phyloP scores from a whole-genome alignment of 2,888 invertebrate species.

The Stegophylla sp. region DNA sequence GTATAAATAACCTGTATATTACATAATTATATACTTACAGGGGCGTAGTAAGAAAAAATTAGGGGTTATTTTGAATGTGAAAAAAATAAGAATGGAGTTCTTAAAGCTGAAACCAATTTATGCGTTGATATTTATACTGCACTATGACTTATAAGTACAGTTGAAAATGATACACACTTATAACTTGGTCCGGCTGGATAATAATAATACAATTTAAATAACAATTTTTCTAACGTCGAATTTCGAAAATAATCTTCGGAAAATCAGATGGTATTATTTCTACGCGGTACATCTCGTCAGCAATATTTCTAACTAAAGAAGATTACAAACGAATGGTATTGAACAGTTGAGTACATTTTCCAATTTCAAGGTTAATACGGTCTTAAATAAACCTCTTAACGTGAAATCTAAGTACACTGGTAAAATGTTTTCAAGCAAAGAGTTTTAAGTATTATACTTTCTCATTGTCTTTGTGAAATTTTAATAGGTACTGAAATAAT shows the following conservation, averaged over 20 bases:
- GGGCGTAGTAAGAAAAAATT: no score
- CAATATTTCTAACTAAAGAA: not conserved
- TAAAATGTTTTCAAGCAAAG: conserved; percentile 13
- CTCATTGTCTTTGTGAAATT: not conserved
- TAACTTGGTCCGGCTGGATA: no score
- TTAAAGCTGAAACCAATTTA: no score
- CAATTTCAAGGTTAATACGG: conserved; percentile 6
- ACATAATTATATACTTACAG: no score
- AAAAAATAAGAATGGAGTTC: no score
- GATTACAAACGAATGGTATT: not conserved
- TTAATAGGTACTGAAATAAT: no score
- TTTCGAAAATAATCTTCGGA: not conserved
- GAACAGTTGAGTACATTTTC: conserved; percentile 4
- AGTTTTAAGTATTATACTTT: not conserved
- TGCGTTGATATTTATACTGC: no score
- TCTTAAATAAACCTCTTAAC: conserved; percentile 13
- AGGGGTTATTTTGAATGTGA: no score
- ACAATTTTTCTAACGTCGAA: not conserved
- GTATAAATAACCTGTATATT: no score
- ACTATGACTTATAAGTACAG: no score
- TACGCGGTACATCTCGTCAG: not conserved
- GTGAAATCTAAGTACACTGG: not conserved
- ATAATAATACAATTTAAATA: no score
- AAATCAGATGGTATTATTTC: conserved; percentile 4
- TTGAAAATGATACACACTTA: no score